These are phyloP conservation scores for Boloria euphrosyne DNA, from an alignment of 2,888 invertebrate genomes.

Conservation along the genomic window DNA sequence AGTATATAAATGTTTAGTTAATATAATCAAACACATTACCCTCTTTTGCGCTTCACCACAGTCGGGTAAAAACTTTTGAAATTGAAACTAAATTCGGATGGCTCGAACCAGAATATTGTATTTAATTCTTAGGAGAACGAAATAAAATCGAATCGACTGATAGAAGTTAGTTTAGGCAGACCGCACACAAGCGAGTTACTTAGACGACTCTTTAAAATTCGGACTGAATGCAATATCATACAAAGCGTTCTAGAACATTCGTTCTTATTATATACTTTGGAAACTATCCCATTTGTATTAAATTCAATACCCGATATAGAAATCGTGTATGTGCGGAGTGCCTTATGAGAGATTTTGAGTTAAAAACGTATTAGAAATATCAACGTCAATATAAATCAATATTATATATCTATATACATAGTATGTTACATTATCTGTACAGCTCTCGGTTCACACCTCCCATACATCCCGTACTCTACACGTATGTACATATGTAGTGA, in stretches of 20 bases:
- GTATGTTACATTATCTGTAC: constrained; percentile 29
- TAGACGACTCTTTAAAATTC: too few relatives aligned
- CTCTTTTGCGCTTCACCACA: too few relatives aligned
- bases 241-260: too few relatives aligned
- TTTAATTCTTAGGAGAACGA: neutral
- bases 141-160: neutral
- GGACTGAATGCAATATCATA: too few relatives aligned
- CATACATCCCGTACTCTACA: neutral
- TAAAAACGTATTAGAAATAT: constrained; percentile 20
- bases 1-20: too few relatives aligned
- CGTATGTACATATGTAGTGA: too few relatives aligned
- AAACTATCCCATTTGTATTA: too few relatives aligned
- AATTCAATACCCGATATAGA: too few relatives aligned
- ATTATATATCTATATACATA: constrained; percentile 24
- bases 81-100: neutral
- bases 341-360: constrained; percentile 6
- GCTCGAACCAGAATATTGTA: neutral
- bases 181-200: too few relatives aligned
- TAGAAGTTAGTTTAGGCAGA: neutral
- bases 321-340: too few relatives aligned
- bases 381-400: constrained; percentile 26
- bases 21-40: too few relatives aligned
- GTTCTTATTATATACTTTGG: too few relatives aligned
- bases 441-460: constrained; percentile 8
- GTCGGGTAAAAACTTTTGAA: neutral